Conservation (phyloP, 2,797 vertebrate genomes). For the Glossophaga mutica region DNA sequence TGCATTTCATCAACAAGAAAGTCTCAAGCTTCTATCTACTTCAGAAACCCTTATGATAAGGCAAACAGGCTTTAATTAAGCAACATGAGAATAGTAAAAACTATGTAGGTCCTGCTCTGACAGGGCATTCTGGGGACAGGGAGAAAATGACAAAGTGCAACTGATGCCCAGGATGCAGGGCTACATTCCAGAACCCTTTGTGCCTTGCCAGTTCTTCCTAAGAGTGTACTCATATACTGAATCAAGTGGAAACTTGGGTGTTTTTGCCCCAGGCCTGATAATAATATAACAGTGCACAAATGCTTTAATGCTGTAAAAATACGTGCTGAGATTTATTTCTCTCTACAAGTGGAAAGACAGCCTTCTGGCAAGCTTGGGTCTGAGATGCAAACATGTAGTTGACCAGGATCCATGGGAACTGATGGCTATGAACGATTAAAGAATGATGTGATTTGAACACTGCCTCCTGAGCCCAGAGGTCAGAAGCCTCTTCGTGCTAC, state of each 20-base stretch:
- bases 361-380: not conserved
- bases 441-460: not conserved
- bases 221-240: not conserved
- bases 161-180: not conserved
- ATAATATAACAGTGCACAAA: not conserved
- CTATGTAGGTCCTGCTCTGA: not conserved
- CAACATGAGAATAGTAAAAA: not conserved
- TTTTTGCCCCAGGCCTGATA: not conserved
- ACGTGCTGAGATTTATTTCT: not conserved
- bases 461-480: not conserved
- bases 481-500: not conserved
- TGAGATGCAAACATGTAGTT: not conserved
- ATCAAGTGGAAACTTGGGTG: not conserved
- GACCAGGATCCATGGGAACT: not conserved
- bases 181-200: not conserved
- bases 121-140: too few relatives aligned
- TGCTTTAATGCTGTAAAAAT: not conserved
- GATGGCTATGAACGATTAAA: not conserved
- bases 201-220: not conserved
- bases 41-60: not conserved
- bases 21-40: not conserved
- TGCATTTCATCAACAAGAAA: not conserved
- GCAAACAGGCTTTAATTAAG: not conserved
- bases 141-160: too few relatives aligned
- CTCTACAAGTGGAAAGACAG: not conserved